phyloP scores from a whole-genome alignment of 1,140 invertebrate species.

The Hyposmocoma kahamanoa region DNA sequence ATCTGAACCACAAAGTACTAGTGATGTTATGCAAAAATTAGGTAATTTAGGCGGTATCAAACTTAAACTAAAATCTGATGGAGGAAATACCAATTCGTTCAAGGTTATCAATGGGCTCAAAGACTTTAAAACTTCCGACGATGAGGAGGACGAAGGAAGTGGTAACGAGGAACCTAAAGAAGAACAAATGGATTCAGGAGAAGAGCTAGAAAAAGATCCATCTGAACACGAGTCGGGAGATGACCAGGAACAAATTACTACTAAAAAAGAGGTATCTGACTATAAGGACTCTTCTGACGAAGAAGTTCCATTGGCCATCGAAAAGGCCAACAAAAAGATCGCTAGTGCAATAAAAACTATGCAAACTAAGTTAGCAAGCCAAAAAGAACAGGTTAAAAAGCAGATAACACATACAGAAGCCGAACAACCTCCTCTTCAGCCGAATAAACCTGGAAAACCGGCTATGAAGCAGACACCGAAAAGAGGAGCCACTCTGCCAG shows the following conservation, averaged over 20 bases:
- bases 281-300: background rate
- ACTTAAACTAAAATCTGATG: conserved; percentile 57
- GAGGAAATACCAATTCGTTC: conserved; percentile 47
- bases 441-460: conserved; percentile 30
- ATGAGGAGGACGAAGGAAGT: conserved; percentile 52
- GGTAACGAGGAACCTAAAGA: conserved; percentile 37
- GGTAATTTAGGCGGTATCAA: conserved; percentile 57
- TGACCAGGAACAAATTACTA: conserved; percentile 18
- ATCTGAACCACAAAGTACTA: conserved; percentile 21
- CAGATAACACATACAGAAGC: conserved; percentile 21
- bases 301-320: conserved; percentile 12
- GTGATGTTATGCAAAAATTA: conserved; percentile 49
- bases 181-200: conserved; percentile 25
- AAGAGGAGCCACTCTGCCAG: conserved; percentile 32
- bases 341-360: background rate
- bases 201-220: conserved; percentile 18
- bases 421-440: conserved; percentile 8
- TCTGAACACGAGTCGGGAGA: conserved; percentile 40
- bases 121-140: conserved; percentile 59
- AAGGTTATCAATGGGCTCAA: conserved; percentile 61
- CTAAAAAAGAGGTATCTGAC: background rate
- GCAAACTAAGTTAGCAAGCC: background rate
- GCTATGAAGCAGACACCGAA: conserved; percentile 61
- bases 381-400: conserved; percentile 25
- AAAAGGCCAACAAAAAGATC: conserved; percentile 1